phyloP scores from a whole-genome alignment of 2,797 vertebrate species.

The Danio tinwini region DNA sequence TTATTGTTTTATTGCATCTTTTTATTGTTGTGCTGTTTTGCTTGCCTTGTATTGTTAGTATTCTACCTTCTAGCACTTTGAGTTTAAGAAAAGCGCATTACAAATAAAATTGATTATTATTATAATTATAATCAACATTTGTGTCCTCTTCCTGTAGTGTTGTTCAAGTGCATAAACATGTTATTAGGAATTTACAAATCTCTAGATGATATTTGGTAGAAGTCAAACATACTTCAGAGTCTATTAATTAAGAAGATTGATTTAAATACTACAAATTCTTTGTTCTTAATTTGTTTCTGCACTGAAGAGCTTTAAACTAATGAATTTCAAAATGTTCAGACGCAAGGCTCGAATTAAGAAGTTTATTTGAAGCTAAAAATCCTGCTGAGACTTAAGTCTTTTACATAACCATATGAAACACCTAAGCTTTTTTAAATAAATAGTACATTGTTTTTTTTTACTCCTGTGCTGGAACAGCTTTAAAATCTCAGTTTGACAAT shows the following conservation, averaged over 20 bases:
- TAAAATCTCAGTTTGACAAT: neutral
- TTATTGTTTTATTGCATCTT: too few species aligned
- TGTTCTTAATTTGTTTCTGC: neutral
- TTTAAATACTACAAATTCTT: neutral
- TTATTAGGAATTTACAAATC: neutral
- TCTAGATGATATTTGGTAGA: neutral
- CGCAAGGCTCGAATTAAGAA: neutral
- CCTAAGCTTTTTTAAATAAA: neutral
- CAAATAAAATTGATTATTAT: too few species aligned
- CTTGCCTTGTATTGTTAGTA: too few species aligned
- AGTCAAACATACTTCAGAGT: neutral
- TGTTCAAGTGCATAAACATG: neutral
- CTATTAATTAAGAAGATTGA: constrained; percentile 12
- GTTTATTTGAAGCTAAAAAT: neutral
- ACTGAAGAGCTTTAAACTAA: neutral
- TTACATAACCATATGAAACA: neutral
- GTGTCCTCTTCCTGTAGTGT: neutral
- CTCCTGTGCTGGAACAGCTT: neutral
- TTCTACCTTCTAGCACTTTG: too few species aligned
- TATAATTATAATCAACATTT: neutral
- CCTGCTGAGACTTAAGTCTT: neutral
- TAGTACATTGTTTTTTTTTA: neutral
- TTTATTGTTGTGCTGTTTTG: too few species aligned
- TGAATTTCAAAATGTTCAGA: neutral
- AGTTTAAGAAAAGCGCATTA: too few species aligned